Base-by-base conservation (phyloP, 2,888 invertebrate genomes). In the Charanyca ferruginea region DNA sequence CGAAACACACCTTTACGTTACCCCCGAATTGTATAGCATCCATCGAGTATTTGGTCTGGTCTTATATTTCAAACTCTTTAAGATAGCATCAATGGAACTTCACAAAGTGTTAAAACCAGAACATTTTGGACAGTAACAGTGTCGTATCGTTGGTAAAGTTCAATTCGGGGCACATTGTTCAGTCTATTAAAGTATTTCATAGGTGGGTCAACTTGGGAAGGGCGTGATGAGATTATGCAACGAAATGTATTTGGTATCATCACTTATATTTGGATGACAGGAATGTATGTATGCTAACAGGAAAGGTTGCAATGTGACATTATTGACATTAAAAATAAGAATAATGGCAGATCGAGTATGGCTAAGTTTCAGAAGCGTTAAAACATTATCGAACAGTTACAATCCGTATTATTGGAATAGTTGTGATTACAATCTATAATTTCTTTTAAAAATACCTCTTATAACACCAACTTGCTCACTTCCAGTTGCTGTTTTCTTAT, bases 101-200 rank as follows among this genome's bases (percentile, higher is more conserved):
- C 13, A 7, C 0, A 8, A 1, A 16, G 49, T 51, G 11, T 45
- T 77, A 68, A 11, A 51, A 18, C n/a, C 68, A 35, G 32, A 44
- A 0, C 60, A 75, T 81, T 85, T 87, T 82, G 79, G 80, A 67
- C 52, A 70, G 73, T 77, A 71, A 67, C 62, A 63, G 55, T 79
- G 68, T 66, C n/a, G 73, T 75, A 77, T 77, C 82, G 85, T 80
- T 81, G 85, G 84, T 86, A 83, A 80, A 83, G 85, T 86, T 89
- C 85, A 85, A 90, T 89, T 90, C 86, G 87, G 85, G 89, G 73
- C 83, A 89, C 90, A 92, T 93, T 94, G 94, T 94, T 90, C 92
- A 90, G 90, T 93, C 90, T 92, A 94, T 95, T 93, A 93, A 92
- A 93, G 91, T 93, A 87, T 94, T 94, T 93, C 91, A 92, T 89